Evolutionary conservation across 1,140 invertebrate species (phyloP), one percentile per base, ranked within the genome.

Genomic region (Drosophila bocqueti): DNA sequence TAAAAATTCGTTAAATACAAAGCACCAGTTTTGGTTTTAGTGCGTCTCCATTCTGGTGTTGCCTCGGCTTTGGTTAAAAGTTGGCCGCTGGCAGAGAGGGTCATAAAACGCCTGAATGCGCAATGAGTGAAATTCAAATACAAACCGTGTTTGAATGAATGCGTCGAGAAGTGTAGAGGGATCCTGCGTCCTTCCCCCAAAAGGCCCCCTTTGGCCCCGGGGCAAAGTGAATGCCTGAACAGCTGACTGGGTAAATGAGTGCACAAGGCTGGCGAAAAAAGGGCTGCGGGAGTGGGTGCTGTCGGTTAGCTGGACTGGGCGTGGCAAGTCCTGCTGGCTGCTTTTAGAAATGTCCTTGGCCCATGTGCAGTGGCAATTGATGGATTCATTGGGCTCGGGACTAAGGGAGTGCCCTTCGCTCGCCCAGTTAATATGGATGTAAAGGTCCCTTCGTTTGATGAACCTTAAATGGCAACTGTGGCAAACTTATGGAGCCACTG

Each of bases 51-150:
- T 45, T 18, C 21, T 52, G 26, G 15, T 7, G 40, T 57, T 73
- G 46, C 67, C 68, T 79, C 65, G 66, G 77, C 67, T 73, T 72
- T 79, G 65, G 67, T 60, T 64, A 50, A 74, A 83, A 83, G 65
- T 66, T 46, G 49, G 43, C 62, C 59, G 18, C 29, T 40, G 63
- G 71, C 50, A 66, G 62, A 63, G 52, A 67, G 64, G 69, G 57
- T 65, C 82, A 85, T 81, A 74, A 85, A 84, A 74, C 52, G 71
- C 71, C 80, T 90, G 78, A 90, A 90, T 90, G 78, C 81, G 75
- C 85, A 90, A 72, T 65, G 75, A 84, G 85, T 81, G 69, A 83
- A 84, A 81, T 79, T 75, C 67, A 84, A 84, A 81, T 69, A 75
- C 71, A 75, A 84, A 47, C 66, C 55, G 69, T 81, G 78, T 66